Percentiles rank a stretch among this genome's conserved stretches.
Conservation (phyloP, 2,113 vertebrate genomes). For the Syrrhaptes paradoxus region DNA sequence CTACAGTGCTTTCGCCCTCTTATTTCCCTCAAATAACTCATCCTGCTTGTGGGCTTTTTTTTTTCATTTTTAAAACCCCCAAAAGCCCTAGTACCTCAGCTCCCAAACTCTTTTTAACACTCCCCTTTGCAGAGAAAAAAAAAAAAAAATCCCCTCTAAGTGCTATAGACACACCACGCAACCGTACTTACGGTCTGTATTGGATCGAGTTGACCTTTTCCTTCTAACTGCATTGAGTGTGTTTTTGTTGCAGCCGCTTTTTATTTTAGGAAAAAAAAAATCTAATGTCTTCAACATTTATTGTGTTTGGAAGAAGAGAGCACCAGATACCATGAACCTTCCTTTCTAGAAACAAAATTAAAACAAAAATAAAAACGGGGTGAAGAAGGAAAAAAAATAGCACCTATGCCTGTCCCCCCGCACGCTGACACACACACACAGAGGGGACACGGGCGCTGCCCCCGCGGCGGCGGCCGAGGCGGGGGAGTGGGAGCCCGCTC, state of each 20-base stretch:
- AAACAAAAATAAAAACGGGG: conserved; percentile 1
- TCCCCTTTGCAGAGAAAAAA: conserved; percentile 68
- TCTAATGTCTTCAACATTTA: conserved; percentile 79
- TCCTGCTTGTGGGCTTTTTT: conserved; percentile 41
- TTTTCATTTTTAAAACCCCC: conserved; percentile 3
- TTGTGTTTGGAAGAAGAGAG: conserved; percentile 71
- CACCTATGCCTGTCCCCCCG: neutral
- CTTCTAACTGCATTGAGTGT: conserved; percentile 84
- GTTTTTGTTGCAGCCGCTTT: conserved; percentile 81
- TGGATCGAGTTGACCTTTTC: conserved; percentile 85
- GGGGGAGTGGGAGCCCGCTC: conserved; percentile 64
- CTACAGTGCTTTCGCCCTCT: conserved; percentile 70
- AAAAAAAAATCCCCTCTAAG: conserved; percentile 70
- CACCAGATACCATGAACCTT: conserved; percentile 73
- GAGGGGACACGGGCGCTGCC: conserved; percentile 35
- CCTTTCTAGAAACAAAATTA: conserved; percentile 74
- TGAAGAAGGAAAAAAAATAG: neutral
- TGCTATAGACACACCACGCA: conserved; percentile 82
- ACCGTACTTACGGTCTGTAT: conserved; percentile 85
- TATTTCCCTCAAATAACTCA: conserved; percentile 50
- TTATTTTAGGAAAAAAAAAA: conserved; percentile 70
- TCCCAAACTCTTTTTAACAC: conserved; percentile 52
- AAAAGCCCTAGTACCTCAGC: conserved; percentile 15
- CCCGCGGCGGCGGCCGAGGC: conserved; percentile 67
- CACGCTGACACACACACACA: neutral